Percentiles rank a stretch among this genome's conserved stretches.
Evolutionary conservation across 2,113 vertebrate genomes (phyloP).

Genomic region (Calonectris borealis): DNA sequence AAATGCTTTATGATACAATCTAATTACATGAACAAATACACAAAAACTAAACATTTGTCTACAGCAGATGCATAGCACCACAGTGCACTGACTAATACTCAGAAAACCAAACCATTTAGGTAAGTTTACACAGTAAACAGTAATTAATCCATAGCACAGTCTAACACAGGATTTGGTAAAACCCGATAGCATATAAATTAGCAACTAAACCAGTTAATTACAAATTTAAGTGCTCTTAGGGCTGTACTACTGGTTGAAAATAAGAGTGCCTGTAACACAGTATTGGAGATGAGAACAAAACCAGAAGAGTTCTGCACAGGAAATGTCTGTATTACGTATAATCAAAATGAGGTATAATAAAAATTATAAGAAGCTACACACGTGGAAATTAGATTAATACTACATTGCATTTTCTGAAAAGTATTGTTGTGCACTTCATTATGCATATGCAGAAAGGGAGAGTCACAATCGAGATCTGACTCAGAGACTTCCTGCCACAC

Average conservation of each 20-base stretch:
- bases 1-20: background rate
- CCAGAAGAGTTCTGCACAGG: background rate
- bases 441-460: background rate
- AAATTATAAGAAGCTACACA: background rate
- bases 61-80: background rate
- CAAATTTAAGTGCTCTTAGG: background rate
- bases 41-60: background rate
- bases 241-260: background rate
- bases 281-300: background rate
- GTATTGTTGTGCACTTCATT: background rate
- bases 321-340: background rate
- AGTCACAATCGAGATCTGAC: background rate
- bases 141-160: background rate
- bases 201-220: background rate
- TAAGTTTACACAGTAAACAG: constrained; percentile 38
- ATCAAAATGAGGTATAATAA: background rate
- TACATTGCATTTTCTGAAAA: background rate
- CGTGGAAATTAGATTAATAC: background rate
- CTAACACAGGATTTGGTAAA: background rate
- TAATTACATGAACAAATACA: background rate
- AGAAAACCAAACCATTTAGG: background rate
- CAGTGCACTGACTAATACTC: background rate
- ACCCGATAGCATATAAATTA: background rate
- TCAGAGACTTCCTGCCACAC: background rate
- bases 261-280: background rate